These are phyloP conservation scores for Poliocrania exsul DNA, from an alignment of 2,797 vertebrate species.

Conservation along the genomic window DNA sequence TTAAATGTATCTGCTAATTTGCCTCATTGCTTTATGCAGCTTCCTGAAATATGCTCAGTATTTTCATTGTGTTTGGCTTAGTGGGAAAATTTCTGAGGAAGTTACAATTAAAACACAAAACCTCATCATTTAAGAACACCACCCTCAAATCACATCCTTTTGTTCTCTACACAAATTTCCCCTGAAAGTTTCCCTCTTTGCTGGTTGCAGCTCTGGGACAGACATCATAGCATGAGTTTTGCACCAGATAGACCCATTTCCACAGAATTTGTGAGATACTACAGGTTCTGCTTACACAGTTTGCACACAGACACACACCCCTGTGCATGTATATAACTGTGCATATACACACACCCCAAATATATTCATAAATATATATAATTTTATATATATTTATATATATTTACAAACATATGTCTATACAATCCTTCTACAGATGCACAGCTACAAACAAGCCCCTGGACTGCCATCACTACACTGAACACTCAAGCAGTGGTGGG, in stretches of 20 bases:
- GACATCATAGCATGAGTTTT: not conserved
- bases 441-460: not conserved
- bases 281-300: not conserved
- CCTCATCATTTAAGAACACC: not conserved
- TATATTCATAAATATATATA: conserved; percentile 2
- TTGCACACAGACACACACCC: not conserved
- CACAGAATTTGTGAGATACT: not conserved
- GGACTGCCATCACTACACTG: no score
- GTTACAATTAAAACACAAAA: not conserved
- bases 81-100: not conserved
- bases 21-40: not conserved
- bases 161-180: not conserved
- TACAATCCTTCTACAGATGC: not conserved
- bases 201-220: not conserved
- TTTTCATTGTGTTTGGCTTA: not conserved
- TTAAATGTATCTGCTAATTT: not conserved
- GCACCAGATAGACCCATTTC: rapidly evolving
- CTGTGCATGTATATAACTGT: not conserved
- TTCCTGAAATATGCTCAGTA: not conserved
- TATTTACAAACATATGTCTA: not conserved
- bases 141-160: rapidly evolving
- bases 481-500: not conserved
- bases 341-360: not conserved
- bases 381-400: not conserved
- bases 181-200: not conserved